Conservation (phyloP, 2,113 vertebrate species). For the Macroglossus sobrinus region DNA sequence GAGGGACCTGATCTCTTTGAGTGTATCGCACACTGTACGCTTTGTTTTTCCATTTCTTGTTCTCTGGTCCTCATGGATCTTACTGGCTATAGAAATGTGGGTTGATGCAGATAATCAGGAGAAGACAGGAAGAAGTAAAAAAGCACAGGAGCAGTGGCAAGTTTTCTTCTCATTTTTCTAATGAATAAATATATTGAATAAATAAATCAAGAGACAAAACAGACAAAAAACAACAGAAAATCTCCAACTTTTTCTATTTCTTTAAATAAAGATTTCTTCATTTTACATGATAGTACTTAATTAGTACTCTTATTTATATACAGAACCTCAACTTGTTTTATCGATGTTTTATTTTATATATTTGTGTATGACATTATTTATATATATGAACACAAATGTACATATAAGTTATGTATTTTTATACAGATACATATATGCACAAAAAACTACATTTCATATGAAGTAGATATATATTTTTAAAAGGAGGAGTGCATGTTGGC, state of each 20-base stretch:
- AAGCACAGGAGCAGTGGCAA: neutral
- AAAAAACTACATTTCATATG: neutral
- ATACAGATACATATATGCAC: neutral
- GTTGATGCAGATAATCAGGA: neutral
- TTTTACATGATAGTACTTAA: neutral
- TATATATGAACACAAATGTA: neutral
- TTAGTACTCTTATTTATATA: neutral
- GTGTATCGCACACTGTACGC: accelerated
- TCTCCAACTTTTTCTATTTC: neutral
- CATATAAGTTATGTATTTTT: neutral
- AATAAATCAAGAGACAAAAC: neutral
- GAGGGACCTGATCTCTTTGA: neutral
- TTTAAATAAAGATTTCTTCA: neutral
- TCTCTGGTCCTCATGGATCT: neutral
- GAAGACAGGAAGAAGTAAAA: too few species aligned
- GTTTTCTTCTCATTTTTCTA: neutral
- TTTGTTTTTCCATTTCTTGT: neutral
- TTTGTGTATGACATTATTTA: neutral
- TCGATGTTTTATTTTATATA: neutral
- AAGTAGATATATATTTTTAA: neutral
- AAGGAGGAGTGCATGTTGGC: neutral
- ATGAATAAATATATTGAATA: neutral
- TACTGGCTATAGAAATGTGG: neutral
- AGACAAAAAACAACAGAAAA: neutral
- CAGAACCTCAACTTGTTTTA: neutral